Conservation (phyloP, 2,113 vertebrate species). For the Lathamus discolor region DNA sequence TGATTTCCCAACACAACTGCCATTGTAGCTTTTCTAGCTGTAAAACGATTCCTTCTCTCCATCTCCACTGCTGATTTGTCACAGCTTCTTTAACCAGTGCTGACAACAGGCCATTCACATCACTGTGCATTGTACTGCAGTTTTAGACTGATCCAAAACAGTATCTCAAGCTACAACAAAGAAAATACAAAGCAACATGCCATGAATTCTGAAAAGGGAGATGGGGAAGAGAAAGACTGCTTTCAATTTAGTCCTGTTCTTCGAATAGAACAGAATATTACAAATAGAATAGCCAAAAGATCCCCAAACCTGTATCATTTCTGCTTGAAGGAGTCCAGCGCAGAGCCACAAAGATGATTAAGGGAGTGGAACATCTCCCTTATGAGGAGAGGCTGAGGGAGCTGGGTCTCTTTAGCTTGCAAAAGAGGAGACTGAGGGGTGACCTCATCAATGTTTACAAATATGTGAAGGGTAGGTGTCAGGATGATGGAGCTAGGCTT, state of each 20-base stretch:
- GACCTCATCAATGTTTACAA: too few species aligned
- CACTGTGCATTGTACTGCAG: neutral
- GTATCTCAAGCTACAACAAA: neutral
- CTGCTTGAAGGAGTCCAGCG: too few species aligned
- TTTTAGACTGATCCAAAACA: neutral
- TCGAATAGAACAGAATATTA: neutral
- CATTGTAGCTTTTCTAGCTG: slow-evolving; percentile 10
- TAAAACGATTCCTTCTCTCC: neutral
- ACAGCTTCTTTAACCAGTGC: neutral
- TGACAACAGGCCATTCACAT: slow-evolving; percentile 22
- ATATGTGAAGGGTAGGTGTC: too few species aligned
- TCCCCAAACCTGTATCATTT: neutral
- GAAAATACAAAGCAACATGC: neutral
- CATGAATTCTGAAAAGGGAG: neutral
- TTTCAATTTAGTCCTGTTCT: neutral
- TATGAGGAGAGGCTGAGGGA: too few species aligned
- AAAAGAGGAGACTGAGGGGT: too few species aligned
- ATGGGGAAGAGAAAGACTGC: neutral
- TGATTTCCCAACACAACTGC: slow-evolving; percentile 27
- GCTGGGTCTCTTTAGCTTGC: too few species aligned
- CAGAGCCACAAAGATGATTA: too few species aligned
- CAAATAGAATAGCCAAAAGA: neutral
- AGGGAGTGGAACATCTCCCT: too few species aligned
- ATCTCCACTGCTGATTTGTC: neutral
- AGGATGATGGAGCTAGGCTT: too few species aligned